These are phyloP conservation scores for Parelbella ahira DNA, from an alignment of 2,888 invertebrate genomes.

Conservation along the genomic window DNA sequence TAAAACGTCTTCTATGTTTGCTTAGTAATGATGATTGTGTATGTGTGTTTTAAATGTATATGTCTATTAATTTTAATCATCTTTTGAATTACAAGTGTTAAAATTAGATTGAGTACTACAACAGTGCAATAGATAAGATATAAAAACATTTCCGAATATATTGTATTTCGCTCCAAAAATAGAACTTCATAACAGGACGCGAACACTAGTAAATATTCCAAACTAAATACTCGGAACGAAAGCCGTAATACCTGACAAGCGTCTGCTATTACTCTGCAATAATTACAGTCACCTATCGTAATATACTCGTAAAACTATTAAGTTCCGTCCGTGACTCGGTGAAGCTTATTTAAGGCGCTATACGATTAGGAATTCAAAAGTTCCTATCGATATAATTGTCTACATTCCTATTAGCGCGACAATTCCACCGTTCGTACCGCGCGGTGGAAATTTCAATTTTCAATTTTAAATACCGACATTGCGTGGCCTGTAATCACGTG, in stretches of 20 bases:
- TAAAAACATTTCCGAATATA: too few relatives aligned
- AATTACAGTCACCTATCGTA: conserved; percentile 13
- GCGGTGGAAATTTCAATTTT: conserved; percentile 53
- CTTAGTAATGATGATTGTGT: too few relatives aligned
- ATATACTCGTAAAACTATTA: conserved; percentile 33
- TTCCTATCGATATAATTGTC: conserved; percentile 54
- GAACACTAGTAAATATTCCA: too few relatives aligned
- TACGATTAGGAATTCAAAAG: conserved; percentile 69
- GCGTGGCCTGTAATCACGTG: conserved; percentile 60
- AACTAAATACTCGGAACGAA: conserved; percentile 17
- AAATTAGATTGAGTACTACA: too few relatives aligned
- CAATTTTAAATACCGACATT: too few relatives aligned
- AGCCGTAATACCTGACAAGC: conserved; percentile 1
- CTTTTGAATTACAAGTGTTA: too few relatives aligned
- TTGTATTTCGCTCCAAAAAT: too few relatives aligned
- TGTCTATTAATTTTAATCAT: too few relatives aligned
- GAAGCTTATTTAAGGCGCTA: conserved; percentile 78
- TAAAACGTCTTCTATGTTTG: too few relatives aligned
- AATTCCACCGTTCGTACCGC: conserved; percentile 47
- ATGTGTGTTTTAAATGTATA: too few relatives aligned
- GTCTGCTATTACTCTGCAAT: conserved; percentile 13
- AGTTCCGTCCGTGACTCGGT: conserved; percentile 42
- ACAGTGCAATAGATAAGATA: too few relatives aligned
- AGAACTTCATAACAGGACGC: too few relatives aligned
- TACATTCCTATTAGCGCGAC: conserved; percentile 44